A percentile compares a stretch with the other conserved stretches of the same genome.
Conservation (phyloP, 1,140 invertebrate species). For the Heliconius melpomene region DNA sequence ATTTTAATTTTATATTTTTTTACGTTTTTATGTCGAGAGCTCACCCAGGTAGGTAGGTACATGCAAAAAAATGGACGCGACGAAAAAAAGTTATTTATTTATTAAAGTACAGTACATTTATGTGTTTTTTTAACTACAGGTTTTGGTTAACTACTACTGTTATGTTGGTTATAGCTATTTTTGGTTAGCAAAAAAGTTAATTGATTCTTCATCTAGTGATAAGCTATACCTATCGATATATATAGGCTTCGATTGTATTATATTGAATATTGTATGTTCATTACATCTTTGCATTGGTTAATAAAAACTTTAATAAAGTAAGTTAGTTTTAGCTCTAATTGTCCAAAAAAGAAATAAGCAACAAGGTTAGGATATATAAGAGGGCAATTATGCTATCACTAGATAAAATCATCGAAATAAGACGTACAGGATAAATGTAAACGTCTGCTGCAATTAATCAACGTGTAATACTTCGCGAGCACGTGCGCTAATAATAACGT, state of each 20-base stretch:
- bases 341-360: not conserved
- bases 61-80: not conserved
- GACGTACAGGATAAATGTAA: not conserved
- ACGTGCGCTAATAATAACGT: not conserved
- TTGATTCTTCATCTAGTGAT: not conserved
- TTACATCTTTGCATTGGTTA: too few relatives aligned
- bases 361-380: not conserved
- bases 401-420: not conserved
- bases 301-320: too few relatives aligned
- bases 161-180: not conserved
- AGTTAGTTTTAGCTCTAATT: too few relatives aligned
- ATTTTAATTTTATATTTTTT: conserved; percentile 12
- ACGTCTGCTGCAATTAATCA: not conserved
- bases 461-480: not conserved
- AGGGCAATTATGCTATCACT: not conserved
- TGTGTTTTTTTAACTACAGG: not conserved
- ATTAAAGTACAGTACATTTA: not conserved
- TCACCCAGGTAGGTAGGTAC: not conserved
- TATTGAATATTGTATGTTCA: too few relatives aligned
- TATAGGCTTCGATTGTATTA: not conserved
- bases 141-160: not conserved
- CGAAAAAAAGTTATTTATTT: conserved; percentile 1
- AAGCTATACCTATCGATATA: too few relatives aligned
- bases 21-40: conserved; percentile 5
- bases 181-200: not conserved